Percentiles rank a stretch among this genome's conserved stretches.
These are phyloP conservation scores for Campylomormyrus numenius DNA, from an alignment of 2,113 vertebrate genomes.

Conservation along the genomic window DNA sequence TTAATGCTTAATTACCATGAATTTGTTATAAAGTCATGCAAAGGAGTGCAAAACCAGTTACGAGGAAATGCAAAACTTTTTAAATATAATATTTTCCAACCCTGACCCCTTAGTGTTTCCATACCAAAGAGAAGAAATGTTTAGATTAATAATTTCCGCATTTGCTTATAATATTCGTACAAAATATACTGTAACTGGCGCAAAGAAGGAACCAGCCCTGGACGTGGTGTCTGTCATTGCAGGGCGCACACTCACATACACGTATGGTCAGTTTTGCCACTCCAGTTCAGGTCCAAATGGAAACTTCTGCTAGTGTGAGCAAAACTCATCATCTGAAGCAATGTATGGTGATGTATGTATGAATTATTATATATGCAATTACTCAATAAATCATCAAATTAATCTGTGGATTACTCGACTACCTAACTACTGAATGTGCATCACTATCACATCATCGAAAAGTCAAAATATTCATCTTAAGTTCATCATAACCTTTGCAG, in stretches of 20 bases:
- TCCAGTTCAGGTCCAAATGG: not conserved
- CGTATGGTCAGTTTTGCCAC: not conserved
- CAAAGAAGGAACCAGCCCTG: not conserved
- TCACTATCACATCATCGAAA: not conserved
- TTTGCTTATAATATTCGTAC: not conserved
- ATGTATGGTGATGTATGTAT: not conserved
- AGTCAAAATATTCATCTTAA: not conserved
- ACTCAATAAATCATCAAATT: not conserved
- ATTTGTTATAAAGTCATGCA: not conserved
- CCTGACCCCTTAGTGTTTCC: not conserved
- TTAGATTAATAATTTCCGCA: not conserved
- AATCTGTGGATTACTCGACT: not conserved
- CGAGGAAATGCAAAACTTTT: not conserved
- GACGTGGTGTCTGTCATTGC: not conserved
- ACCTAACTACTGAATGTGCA: not conserved
- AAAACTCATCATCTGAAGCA: not conserved
- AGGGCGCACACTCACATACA: not conserved
- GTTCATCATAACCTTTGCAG: not conserved
- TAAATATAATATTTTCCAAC: not conserved
- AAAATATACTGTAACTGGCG: not conserved
- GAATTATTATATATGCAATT: not conserved
- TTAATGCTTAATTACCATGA: not conserved
- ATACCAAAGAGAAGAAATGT: not conserved
- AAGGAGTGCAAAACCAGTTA: not conserved
- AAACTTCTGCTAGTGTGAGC: not conserved